Percentiles rank a stretch among this genome's conserved stretches.
Evolutionary conservation across 2,113 vertebrate species (phyloP).

Genomic region (Motacilla alba): DNA sequence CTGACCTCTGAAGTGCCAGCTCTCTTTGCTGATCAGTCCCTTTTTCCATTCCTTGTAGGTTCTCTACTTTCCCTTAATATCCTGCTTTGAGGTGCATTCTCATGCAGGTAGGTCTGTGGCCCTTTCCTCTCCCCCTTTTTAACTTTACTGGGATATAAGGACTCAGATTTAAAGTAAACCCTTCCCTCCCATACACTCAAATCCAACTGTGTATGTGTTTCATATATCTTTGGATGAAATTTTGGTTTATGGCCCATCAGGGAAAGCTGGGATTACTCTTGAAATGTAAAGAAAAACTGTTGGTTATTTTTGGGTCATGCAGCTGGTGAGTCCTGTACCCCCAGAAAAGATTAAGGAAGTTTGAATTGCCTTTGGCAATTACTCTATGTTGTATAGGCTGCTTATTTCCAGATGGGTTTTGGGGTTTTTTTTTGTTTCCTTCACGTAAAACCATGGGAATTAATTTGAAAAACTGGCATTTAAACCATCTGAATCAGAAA

Average conservation of each 20-base stretch:
- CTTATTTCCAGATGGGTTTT: conserved; percentile 13
- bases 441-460: background rate
- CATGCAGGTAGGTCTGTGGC: conserved; percentile 59
- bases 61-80: conserved; percentile 51
- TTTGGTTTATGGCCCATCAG: conserved; percentile 1
- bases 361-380: conserved; percentile 36
- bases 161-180: conserved; percentile 11
- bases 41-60: conserved; percentile 64
- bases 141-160: background rate
- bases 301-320: conserved; percentile 4
- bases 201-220: conserved; percentile 36
- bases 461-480: background rate
- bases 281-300: conserved; percentile 8
- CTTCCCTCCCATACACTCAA: background rate
- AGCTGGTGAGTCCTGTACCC: conserved; percentile 20
- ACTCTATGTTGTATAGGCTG: background rate
- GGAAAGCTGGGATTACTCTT: conserved; percentile 19
- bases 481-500: background rate
- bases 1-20: conserved; percentile 21
- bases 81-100: conserved; percentile 63
- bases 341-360: conserved; percentile 12
- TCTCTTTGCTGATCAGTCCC: conserved; percentile 43
- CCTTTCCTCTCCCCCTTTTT: conserved; percentile 26
- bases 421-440: background rate
- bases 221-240: conserved; percentile 22